Percentiles rank a stretch among this genome's conserved stretches.
These are phyloP conservation scores for Drosophila kepulauana DNA, from an alignment of 1,140 invertebrate species.

Conservation along the genomic window DNA sequence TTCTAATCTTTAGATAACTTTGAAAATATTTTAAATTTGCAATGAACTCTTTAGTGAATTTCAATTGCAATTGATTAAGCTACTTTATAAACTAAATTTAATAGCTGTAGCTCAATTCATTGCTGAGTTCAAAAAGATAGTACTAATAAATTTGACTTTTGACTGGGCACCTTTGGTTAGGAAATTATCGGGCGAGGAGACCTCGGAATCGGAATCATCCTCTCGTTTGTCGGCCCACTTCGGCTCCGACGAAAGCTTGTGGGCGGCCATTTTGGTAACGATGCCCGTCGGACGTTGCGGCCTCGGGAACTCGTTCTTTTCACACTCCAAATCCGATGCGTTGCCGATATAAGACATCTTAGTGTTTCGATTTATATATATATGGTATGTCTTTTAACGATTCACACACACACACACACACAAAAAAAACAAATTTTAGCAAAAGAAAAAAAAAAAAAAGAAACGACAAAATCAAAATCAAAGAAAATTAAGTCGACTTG, in stretches of 20 bases:
- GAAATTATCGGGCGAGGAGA: slow-evolving; percentile 88
- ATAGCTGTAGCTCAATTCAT: background rate
- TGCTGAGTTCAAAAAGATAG: background rate
- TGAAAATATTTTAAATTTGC: background rate
- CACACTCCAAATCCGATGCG: slow-evolving; percentile 82
- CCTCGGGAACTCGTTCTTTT: slow-evolving; percentile 79
- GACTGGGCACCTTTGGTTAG: slow-evolving; percentile 87
- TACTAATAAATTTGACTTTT: background rate
- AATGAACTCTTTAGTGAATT: background rate
- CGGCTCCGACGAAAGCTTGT: slow-evolving; percentile 78
- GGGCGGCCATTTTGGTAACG: slow-evolving; percentile 77
- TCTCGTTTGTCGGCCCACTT: slow-evolving; percentile 83
- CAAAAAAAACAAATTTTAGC: background rate
- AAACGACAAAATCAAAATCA: slow-evolving; percentile 18
- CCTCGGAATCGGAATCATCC: slow-evolving; percentile 88
- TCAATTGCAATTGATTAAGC: background rate
- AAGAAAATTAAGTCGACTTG: slow-evolving; percentile 21
- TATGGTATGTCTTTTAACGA: background rate
- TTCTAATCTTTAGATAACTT: background rate
- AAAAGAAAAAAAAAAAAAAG: slow-evolving; percentile 9
- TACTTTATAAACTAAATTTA: background rate
- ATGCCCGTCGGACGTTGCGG: slow-evolving; percentile 68
- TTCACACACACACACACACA: slow-evolving; percentile 8
- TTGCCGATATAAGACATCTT: slow-evolving; percentile 83
- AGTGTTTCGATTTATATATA: background rate